phyloP scores from a whole-genome alignment of 92 coral and sea anemone genomes.

The Actinostola sp. region DNA sequence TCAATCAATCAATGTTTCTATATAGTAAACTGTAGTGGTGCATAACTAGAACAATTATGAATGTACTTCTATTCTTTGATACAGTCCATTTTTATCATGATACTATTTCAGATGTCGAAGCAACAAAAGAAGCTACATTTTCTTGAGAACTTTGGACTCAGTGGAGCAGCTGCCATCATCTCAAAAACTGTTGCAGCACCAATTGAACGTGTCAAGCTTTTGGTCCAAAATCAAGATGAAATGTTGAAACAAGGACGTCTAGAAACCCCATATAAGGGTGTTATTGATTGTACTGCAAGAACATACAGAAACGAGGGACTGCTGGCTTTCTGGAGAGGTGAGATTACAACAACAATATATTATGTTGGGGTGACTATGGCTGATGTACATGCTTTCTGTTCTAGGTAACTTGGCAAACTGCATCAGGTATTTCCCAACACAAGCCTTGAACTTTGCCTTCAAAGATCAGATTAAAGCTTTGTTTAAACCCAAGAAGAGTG shows the following conservation, averaged over 20 bases:
- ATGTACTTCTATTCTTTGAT: too few species aligned
- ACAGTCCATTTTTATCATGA: too few species aligned
- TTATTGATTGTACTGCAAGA: constrained; percentile 84
- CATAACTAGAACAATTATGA: too few species aligned
- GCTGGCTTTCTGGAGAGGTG: constrained; percentile 98
- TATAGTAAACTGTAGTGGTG: too few species aligned
- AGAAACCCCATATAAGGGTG: constrained; percentile 87
- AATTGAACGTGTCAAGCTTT: constrained; percentile 92
- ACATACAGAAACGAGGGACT: constrained; percentile 88
- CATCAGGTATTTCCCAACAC: constrained; percentile 96
- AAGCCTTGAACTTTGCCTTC: constrained; percentile 98
- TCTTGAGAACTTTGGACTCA: constrained; percentile 94
- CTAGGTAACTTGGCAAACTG: constrained; percentile 98
- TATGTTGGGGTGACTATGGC: too few species aligned
- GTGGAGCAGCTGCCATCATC: constrained; percentile 98
- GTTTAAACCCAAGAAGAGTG: constrained; percentile 89
- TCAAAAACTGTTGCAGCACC: constrained; percentile 99
- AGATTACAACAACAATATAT: too few species aligned
- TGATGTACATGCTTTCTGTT: too few species aligned
- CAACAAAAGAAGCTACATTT: constrained; percentile 75
- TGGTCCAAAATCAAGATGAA: constrained; percentile 98
- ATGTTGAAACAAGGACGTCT: constrained; percentile 94
- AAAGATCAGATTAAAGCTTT: constrained; percentile 92
- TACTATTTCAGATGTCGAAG: constrained; percentile 24
- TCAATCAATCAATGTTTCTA: too few species aligned